Evolutionary conservation across 2,797 vertebrate genomes (phyloP).

Genomic region (Myripristis murdjan): DNA sequence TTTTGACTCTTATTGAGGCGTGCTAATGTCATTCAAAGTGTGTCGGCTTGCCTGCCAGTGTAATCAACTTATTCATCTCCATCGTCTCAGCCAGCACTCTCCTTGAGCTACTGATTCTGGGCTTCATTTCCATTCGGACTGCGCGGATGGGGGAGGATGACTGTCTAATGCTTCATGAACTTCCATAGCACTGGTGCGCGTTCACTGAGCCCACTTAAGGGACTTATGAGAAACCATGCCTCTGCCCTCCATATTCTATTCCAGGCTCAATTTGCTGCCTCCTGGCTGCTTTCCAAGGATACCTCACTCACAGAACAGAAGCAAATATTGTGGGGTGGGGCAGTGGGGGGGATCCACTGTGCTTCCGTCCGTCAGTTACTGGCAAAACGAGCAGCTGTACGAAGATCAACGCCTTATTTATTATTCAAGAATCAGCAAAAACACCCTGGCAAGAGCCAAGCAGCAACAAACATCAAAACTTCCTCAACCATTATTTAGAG

Average conservation of each 20-base stretch:
- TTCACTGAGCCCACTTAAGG: constrained; percentile 72
- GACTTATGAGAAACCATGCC: constrained; percentile 72
- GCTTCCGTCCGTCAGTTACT: constrained; percentile 66
- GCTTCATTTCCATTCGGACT: constrained; percentile 60
- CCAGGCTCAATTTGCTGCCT: constrained; percentile 73
- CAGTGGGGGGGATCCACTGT: constrained; percentile 64
- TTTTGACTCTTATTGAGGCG: constrained; percentile 44
- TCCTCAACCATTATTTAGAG: constrained; percentile 29
- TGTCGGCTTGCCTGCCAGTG: constrained; percentile 5
- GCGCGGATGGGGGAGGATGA: constrained; percentile 53
- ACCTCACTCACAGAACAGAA: constrained; percentile 30
- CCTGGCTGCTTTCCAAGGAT: constrained; percentile 68
- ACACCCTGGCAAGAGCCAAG: constrained; percentile 45
- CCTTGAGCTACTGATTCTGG: constrained; percentile 47
- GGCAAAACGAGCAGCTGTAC: constrained; percentile 59
- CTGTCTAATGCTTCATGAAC: constrained; percentile 65
- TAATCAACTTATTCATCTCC: constrained; percentile 31
- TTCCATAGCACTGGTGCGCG: constrained; percentile 53
- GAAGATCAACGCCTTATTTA: constrained; percentile 69
- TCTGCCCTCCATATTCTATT: constrained; percentile 77
- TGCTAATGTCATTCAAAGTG: constrained; percentile 26
- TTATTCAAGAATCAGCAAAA: constrained; percentile 73
- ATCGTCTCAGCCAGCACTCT: constrained; percentile 43
- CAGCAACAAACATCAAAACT: constrained; percentile 55
- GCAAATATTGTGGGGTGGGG: constrained; percentile 59